phyloP scores from a whole-genome alignment of 2,888 invertebrate genomes.

The Rhingia rostrata region DNA sequence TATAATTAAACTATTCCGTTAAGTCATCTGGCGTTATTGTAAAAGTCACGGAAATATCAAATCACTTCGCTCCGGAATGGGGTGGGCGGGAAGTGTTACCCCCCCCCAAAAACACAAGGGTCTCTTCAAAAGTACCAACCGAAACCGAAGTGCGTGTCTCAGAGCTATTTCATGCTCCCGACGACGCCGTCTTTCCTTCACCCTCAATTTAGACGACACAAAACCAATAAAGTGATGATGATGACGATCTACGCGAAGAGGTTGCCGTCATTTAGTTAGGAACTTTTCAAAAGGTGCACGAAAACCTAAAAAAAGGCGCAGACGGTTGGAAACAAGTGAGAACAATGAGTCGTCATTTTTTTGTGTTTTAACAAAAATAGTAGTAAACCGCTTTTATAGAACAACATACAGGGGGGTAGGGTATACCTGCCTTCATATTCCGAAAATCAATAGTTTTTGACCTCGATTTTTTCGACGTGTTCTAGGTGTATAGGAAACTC shows the following conservation, averaged over 20 bases:
- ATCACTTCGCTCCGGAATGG: conserved; percentile 73
- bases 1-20: conserved; percentile 66
- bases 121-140: not conserved
- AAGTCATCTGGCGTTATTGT: conserved; percentile 56
- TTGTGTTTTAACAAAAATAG: conserved; percentile 10
- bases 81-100: not conserved
- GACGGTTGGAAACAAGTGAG: conserved; percentile 33
- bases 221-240: conserved; percentile 40
- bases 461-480: conserved; percentile 39
- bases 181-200: not conserved
- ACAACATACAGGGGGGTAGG: not conserved
- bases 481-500: too few species aligned
- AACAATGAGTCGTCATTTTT: conserved; percentile 49
- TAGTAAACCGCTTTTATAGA: conserved; percentile 36
- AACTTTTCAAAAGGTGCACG: conserved; percentile 27
- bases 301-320: conserved; percentile 35
- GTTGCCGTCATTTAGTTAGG: conserved; percentile 13
- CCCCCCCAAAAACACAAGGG: conserved; percentile 5
- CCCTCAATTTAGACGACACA: conserved; percentile 40
- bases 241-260: conserved; percentile 8
- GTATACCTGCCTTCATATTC: not conserved
- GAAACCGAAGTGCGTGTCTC: conserved; percentile 44
- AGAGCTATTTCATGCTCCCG: conserved; percentile 51
- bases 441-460: conserved; percentile 63
- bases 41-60: conserved; percentile 79